Percentiles rank a stretch among this genome's conserved stretches.
Evolutionary conservation across 2,113 vertebrate species (phyloP).

Genomic region (Benitochromis conjunctus): DNA sequence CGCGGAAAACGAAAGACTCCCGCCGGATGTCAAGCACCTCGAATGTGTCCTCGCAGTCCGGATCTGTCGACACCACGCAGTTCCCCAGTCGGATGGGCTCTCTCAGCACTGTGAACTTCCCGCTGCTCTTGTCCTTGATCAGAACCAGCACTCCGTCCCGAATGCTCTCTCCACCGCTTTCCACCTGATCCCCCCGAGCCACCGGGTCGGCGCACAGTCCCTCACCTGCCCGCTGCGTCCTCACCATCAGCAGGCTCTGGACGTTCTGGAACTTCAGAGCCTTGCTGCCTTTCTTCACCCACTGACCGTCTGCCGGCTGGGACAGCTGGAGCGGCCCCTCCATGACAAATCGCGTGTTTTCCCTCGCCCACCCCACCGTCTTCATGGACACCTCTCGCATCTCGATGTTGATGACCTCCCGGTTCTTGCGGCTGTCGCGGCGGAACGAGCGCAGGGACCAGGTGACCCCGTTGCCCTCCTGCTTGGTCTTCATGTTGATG

Average conservation of each 20-base stretch:
- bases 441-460: slow-evolving; percentile 90
- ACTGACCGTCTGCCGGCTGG: slow-evolving; percentile 86
- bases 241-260: slow-evolving; percentile 86
- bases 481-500: slow-evolving; percentile 93
- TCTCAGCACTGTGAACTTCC: slow-evolving; percentile 85
- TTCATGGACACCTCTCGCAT: slow-evolving; percentile 87
- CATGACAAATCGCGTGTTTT: slow-evolving; percentile 87
- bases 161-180: slow-evolving; percentile 60
- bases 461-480: slow-evolving; percentile 81
- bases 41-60: slow-evolving; percentile 85
- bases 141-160: slow-evolving; percentile 84
- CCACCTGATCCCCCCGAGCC: slow-evolving; percentile 26
- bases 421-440: slow-evolving; percentile 86
- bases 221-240: slow-evolving; percentile 68
- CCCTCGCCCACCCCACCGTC: slow-evolving; percentile 83
- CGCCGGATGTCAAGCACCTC: slow-evolving; percentile 87
- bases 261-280: slow-evolving; percentile 90
- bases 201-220: slow-evolving; percentile 13
- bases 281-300: slow-evolving; percentile 88
- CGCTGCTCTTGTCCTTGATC: slow-evolving; percentile 88
- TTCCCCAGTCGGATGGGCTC: slow-evolving; percentile 86
- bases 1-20: slow-evolving; percentile 86
- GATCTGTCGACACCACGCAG: slow-evolving; percentile 85
- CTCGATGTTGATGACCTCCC: slow-evolving; percentile 87
- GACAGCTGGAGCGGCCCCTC: slow-evolving; percentile 86